These are phyloP conservation scores for Lathronympha strigana DNA, from an alignment of 2,888 invertebrate genomes.

Conservation along the genomic window DNA sequence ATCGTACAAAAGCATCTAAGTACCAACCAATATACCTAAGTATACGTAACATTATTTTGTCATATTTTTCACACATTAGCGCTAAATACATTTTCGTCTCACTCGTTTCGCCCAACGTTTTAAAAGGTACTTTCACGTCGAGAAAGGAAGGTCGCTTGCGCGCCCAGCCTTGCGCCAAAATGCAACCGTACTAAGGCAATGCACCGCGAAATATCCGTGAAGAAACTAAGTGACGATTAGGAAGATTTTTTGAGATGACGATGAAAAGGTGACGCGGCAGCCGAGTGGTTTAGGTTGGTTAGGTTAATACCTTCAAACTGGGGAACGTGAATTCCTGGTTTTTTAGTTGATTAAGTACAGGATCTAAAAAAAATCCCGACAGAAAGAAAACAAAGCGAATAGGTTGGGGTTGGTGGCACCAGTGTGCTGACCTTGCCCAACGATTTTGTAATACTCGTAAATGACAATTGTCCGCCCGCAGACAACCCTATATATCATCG, in stretches of 20 bases:
- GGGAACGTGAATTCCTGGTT: background rate
- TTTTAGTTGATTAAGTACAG: too few species aligned
- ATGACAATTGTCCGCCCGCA: too few species aligned
- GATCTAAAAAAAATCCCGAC: too few species aligned
- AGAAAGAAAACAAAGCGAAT: too few species aligned
- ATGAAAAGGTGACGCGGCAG: background rate
- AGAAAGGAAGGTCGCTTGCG: slow-evolving; percentile 36
- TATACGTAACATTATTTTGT: background rate
- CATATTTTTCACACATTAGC: too few species aligned
- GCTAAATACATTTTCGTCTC: slow-evolving; percentile 10
- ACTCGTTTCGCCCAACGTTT: background rate
- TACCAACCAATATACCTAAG: too few species aligned
- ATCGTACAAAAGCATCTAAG: too few species aligned
- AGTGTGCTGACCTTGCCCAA: too few species aligned
- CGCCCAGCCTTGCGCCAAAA: slow-evolving; percentile 22
- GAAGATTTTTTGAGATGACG: background rate
- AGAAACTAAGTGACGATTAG: slow-evolving; percentile 3
- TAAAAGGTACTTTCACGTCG: slow-evolving; percentile 21
- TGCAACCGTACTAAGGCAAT: slow-evolving; percentile 30
- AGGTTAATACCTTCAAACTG: background rate
- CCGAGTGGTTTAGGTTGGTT: too few species aligned
- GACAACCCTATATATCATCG: too few species aligned
- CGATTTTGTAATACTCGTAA: too few species aligned
- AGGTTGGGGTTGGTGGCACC: too few species aligned
- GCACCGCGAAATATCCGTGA: slow-evolving; percentile 23